Evolutionary conservation across 2,888 invertebrate genomes (phyloP).

Genomic region (Yponomeuta sedellus): DNA sequence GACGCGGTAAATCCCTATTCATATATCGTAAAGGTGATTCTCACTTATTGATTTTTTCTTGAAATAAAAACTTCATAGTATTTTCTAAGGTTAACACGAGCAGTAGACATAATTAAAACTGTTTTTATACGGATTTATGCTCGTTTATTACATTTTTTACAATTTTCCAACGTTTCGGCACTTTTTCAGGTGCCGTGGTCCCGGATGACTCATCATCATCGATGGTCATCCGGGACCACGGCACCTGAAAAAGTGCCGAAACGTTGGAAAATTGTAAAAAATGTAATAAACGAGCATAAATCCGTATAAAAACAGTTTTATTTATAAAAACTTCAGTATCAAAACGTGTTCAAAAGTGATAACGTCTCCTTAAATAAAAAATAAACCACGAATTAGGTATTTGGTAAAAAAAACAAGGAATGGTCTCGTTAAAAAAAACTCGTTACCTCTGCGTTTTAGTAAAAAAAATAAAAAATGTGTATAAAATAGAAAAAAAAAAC

Average conservation of each 20-base stretch:
- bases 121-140: no score
- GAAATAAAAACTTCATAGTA: neutral
- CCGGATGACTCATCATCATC: no score
- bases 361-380: neutral
- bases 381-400: neutral
- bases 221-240: no score
- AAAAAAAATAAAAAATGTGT: slow-evolving; percentile 51
- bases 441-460: slow-evolving; percentile 19
- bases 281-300: no score
- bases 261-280: no score
- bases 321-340: neutral
- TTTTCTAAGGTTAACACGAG: no score
- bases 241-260: no score
- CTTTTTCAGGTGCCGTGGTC: no score
- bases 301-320: no score
- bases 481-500: slow-evolving; percentile 41
- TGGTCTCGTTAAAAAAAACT: slow-evolving; percentile 28
- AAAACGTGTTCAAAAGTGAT: neutral
- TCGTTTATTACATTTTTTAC: no score
- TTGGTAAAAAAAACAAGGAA: slow-evolving; percentile 1
- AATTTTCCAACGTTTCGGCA: no score
- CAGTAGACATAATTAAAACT: no score
- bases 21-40: neutral
- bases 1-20: neutral
- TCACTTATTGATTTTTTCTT: neutral